phyloP scores from a whole-genome alignment of 2,888 invertebrate genomes.

The Phlogophora meticulosa region DNA sequence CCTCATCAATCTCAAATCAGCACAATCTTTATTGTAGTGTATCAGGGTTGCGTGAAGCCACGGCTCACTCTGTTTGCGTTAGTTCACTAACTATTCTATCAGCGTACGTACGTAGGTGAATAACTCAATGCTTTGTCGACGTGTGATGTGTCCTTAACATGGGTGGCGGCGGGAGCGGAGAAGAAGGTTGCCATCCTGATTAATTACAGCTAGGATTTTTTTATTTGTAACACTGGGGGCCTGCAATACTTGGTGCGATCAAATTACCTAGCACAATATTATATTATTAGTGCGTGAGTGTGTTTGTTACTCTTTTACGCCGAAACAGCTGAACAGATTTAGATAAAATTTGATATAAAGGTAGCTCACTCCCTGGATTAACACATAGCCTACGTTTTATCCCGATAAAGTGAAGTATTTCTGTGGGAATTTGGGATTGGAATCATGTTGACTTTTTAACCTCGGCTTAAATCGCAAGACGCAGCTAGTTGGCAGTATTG shows the following conservation, averaged over 20 bases:
- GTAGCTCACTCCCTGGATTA: no score
- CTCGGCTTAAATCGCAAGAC: no score
- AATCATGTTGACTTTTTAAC: no score
- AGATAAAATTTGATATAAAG: no score
- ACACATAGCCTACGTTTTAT: no score
- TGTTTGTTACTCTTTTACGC: no score
- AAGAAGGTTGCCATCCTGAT: background rate
- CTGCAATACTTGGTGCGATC: background rate
- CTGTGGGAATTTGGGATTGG: no score
- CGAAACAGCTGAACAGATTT: no score
- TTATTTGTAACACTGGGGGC: background rate
- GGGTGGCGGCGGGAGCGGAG: slow-evolving; percentile 26
- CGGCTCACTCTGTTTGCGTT: slow-evolving; percentile 64
- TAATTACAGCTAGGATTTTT: background rate
- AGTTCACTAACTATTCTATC: slow-evolving; percentile 73
- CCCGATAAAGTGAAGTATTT: no score
- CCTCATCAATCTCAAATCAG: slow-evolving; percentile 49
- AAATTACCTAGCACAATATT: background rate
- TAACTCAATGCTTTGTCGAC: slow-evolving; percentile 72
- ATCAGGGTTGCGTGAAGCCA: slow-evolving; percentile 61
- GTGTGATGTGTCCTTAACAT: slow-evolving; percentile 25
- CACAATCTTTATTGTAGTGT: slow-evolving; percentile 37
- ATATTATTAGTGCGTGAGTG: no score
- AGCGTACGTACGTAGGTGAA: slow-evolving; percentile 71
- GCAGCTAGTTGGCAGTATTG: no score